Base-by-base conservation (phyloP, 2,797 vertebrate genomes). In the Poeciliopsis gracilis region DNA sequence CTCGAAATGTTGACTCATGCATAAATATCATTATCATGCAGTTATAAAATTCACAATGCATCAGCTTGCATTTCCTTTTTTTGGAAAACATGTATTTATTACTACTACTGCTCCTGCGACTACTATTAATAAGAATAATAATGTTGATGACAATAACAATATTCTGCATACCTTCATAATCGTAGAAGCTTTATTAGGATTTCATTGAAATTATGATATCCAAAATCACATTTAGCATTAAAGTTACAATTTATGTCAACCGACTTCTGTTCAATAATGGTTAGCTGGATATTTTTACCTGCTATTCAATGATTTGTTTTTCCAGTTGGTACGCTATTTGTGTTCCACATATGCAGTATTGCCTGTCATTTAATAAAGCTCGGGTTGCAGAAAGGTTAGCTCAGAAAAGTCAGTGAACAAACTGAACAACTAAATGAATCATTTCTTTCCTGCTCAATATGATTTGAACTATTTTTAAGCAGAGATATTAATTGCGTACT, bases 1-100 rank as follows among this genome's bases (percentile, higher is more conserved):
- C 73, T 75, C 25, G 28, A 88, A 77, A 66, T 77, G 59, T 85
- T 84, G 75, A 57, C 77, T 79, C 76, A 71, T 72, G 72, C 74
- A 76, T 41, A 81, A 10, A 75, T 84, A 49, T 72, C 67, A 18
- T 74, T 67, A 53, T 75, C 61, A 71, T 72, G 53, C 53, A 76
- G 47, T 83, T 61, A 33, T 51, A 41, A 66, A 51, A 38, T 38
- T 74, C 20, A 23, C 61, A 36, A 25, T n/a, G 12, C 25, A 55
- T 25, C 53, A 66, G 33, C 18, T 66, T 20, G 49, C 41, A 25
- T 15, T 66, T 74, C 46, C 15, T 53, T 36, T 66, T 72, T 57
- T 73, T 23, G 20, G 57, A 81, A 18, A 18, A 82, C 51, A 28
- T 7, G 41, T 41, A 63, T 16, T 5, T 38, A 9, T 1, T 66